These are phyloP conservation scores for Eurypyga helias DNA, from an alignment of 2,113 vertebrate genomes.

Conservation along the genomic window DNA sequence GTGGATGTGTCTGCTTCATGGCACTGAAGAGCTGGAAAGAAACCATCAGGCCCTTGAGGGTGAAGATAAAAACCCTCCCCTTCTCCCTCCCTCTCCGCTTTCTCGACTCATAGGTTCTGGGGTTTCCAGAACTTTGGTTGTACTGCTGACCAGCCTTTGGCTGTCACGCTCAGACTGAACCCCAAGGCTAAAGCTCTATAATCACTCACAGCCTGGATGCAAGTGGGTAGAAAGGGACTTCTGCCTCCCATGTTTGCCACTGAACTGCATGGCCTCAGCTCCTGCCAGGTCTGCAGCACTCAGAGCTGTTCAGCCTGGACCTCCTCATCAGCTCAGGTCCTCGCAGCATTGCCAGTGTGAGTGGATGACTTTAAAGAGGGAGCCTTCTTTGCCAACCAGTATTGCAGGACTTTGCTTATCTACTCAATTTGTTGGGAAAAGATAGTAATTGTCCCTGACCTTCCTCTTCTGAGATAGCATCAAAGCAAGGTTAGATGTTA, in stretches of 20 bases:
- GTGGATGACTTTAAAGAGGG: background rate
- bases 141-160: background rate
- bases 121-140: background rate
- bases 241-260: background rate
- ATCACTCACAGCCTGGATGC: background rate
- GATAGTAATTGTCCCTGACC: conserved; percentile 29
- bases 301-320: background rate
- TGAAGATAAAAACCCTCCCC: background rate
- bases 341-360: accelerated
- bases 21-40: background rate
- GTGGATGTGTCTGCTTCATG: background rate
- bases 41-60: background rate
- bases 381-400: background rate
- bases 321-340: background rate
- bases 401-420: conserved; percentile 6
- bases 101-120: background rate
- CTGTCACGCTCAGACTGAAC: background rate
- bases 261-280: background rate
- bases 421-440: conserved; percentile 11
- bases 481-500: conserved; percentile 38
- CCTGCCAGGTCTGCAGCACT: background rate
- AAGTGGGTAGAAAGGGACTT: background rate
- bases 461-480: conserved; percentile 12
- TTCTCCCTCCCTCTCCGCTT: background rate
- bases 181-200: background rate